Percentiles rank a stretch among this genome's conserved stretches.
These are phyloP conservation scores for Agapornis canus DNA, from an alignment of 2,797 vertebrate species.

Conservation along the genomic window DNA sequence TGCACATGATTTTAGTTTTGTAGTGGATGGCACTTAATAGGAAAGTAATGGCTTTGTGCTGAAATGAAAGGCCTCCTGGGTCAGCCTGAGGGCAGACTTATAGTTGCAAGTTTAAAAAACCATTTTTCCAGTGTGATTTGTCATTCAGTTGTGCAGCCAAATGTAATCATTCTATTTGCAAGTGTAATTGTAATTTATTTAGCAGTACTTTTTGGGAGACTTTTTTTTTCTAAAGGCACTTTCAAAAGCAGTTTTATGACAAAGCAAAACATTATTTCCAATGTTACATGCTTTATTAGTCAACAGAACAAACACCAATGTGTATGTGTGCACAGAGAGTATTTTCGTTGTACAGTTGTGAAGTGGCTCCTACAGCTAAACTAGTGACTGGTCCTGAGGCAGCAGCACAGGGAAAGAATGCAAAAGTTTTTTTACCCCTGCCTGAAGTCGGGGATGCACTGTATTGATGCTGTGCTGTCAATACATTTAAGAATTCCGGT, in stretches of 20 bases:
- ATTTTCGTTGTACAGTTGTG: neutral
- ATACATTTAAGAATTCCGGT: neutral
- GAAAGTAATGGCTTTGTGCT: constrained; percentile 11
- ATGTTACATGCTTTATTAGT: neutral
- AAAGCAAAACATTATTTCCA: neutral
- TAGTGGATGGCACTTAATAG: neutral
- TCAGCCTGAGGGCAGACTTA: neutral
- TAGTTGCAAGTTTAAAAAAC: neutral
- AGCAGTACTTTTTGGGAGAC: neutral
- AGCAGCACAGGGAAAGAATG: neutral
- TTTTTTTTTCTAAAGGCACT: neutral
- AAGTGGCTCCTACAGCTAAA: neutral
- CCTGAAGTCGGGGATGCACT: neutral
- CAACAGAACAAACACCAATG: neutral
- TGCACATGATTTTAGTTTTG: neutral
- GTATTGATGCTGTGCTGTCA: neutral
- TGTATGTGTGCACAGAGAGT: neutral
- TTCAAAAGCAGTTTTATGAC: neutral
- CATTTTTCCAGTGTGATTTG: neutral
- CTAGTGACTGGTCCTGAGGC: neutral
- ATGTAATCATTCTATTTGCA: neutral
- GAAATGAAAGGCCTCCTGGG: constrained; percentile 3
- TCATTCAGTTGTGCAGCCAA: neutral
- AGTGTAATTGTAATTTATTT: neutral
- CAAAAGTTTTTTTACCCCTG: neutral